A percentile compares a stretch with the other conserved stretches of the same genome.
Conservation (phyloP, 2,113 vertebrate species). For the Spheniscus mendiculus region DNA sequence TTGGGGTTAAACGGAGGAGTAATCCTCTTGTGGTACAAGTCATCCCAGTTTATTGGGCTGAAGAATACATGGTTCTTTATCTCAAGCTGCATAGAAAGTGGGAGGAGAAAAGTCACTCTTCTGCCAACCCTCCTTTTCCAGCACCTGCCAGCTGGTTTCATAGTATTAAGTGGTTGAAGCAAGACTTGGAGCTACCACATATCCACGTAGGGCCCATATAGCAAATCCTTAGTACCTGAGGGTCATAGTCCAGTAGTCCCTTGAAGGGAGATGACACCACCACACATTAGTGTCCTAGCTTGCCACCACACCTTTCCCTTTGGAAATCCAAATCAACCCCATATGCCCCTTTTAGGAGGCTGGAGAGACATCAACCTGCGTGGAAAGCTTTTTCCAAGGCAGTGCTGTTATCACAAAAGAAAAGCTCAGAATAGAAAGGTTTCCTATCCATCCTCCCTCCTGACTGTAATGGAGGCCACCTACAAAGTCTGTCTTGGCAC, state of each 20-base stretch:
- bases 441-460: background rate
- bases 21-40: conserved; percentile 94
- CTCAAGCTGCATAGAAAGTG: conserved; percentile 81
- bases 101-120: background rate
- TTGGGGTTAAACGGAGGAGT: conserved; percentile 95
- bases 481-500: conserved; percentile 95
- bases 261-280: background rate
- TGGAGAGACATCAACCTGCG: background rate
- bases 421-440: background rate
- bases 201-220: background rate
- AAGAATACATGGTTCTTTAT: conserved; percentile 96
- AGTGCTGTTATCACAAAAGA: background rate
- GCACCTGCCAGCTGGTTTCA: background rate
- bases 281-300: background rate
- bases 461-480: conserved; percentile 41
- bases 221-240: background rate
- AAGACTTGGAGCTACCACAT: background rate
- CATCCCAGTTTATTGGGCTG: conserved; percentile 95
- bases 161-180: background rate
- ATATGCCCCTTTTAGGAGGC: background rate
- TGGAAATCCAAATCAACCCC: background rate
- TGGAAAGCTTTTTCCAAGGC: background rate
- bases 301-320: background rate
- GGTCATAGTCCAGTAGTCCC: background rate
- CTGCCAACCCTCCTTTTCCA: background rate